A percentile compares a stretch with the other conserved stretches of the same genome.
phyloP scores from a whole-genome alignment of 1,140 invertebrate species.

The Drosophila ananassae region DNA sequence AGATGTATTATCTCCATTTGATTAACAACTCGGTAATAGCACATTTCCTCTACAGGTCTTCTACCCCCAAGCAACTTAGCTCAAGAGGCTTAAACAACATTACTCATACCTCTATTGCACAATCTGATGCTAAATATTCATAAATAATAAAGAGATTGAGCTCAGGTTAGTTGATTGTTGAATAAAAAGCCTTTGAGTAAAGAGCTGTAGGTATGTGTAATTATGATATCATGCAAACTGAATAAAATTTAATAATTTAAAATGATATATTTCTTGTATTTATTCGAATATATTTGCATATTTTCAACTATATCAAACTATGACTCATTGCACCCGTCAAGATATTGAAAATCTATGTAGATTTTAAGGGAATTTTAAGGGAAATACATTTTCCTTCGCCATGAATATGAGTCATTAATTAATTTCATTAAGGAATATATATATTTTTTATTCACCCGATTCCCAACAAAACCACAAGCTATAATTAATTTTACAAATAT shows the following conservation, averaged over 20 bases:
- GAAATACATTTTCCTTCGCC: neutral
- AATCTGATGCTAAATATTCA: constrained; percentile 22
- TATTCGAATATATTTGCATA: too few relatives aligned
- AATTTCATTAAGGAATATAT: neutral
- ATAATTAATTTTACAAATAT: constrained; percentile 1
- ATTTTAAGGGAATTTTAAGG: too few relatives aligned
- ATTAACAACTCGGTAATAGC: constrained; percentile 5
- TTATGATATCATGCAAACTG: neutral
- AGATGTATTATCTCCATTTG: neutral
- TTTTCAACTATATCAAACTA: too few relatives aligned
- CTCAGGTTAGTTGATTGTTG: neutral
- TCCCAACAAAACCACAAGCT: neutral
- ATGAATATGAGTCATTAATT: neutral
- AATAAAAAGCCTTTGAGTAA: constrained; percentile 6
- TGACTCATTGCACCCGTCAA: too few relatives aligned
- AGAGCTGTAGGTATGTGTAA: neutral
- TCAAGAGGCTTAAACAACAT: neutral
- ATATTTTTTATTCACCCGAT: neutral
- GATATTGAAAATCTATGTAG: too few relatives aligned
- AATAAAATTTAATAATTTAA: too few relatives aligned
- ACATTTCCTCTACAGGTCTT: neutral
- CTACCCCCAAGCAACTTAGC: neutral
- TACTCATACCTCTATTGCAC: constrained; percentile 11
- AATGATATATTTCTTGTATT: too few relatives aligned
- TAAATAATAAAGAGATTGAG: neutral